These are phyloP conservation scores for Drosophila austrosaltans DNA, from an alignment of 2,888 invertebrate species.

Conservation along the genomic window DNA sequence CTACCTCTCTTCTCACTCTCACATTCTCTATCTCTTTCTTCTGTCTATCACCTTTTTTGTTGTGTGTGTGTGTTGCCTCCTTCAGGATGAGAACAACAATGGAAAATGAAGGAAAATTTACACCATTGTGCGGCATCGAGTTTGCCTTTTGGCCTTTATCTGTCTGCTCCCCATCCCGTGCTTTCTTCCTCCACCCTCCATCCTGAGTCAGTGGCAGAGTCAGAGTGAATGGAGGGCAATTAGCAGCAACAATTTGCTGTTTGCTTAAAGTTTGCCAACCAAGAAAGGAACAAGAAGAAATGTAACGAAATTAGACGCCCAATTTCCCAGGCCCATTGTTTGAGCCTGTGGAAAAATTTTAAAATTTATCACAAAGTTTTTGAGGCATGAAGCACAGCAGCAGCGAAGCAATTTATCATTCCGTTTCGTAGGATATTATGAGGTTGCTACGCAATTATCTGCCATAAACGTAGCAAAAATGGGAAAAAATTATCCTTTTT, in stretches of 20 bases:
- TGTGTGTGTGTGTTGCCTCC: not conserved
- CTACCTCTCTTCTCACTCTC: not conserved
- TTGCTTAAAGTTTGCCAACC: constrained; percentile 62
- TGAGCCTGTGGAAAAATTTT: constrained; percentile 24
- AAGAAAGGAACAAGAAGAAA: constrained; percentile 1
- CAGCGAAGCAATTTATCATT: constrained; percentile 6
- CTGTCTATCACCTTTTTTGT: not conserved
- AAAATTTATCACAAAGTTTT: constrained; percentile 32
- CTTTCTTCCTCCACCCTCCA: not conserved
- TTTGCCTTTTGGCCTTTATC: constrained; percentile 38
- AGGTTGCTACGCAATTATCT: not conserved
- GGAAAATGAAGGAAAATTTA: constrained; percentile 9
- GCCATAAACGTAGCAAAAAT: not conserved
- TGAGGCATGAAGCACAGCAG: not conserved
- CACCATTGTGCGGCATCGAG: constrained; percentile 23
- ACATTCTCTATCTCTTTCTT: not conserved
- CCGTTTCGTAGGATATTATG: not conserved
- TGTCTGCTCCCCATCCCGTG: constrained; percentile 9
- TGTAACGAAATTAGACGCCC: constrained; percentile 30
- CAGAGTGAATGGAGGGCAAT: constrained; percentile 70
- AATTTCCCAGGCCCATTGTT: constrained; percentile 38
- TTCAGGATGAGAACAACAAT: not conserved
- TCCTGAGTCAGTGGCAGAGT: constrained; percentile 16
- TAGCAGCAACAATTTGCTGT: constrained; percentile 76
- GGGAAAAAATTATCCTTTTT: constrained; percentile 1